Conservation (phyloP, 2,797 vertebrate species). For the Manis javanica region DNA sequence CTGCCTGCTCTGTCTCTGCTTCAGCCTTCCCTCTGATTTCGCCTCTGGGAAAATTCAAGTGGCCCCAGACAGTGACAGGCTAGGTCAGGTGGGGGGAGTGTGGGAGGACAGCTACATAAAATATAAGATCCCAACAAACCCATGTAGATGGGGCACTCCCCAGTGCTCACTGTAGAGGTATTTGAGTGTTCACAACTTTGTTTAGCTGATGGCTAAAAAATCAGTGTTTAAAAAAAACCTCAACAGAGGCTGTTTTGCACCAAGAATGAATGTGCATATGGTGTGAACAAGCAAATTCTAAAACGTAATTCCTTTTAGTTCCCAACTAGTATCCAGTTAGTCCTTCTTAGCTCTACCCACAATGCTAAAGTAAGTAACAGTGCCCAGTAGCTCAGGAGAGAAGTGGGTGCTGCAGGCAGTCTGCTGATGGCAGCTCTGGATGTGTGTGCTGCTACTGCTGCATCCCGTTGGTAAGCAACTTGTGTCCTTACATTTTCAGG, state of each 20-base stretch:
- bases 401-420: rapidly evolving
- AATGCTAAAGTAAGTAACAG: not conserved
- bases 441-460: rapidly evolving
- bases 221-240: not conserved
- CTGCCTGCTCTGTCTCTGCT: not conserved
- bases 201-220: constrained; percentile 15
- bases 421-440: not conserved
- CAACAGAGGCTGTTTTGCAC: constrained; percentile 36
- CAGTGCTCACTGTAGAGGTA: not conserved
- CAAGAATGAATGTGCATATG: not conserved
- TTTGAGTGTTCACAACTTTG: not conserved
- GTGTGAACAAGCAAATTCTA: constrained; percentile 55
- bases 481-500: not conserved
- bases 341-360: not conserved
- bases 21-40: constrained; percentile 4
- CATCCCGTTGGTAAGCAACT: not conserved
- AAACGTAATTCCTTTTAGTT: constrained; percentile 11
- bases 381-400: not conserved
- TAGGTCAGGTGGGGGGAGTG: not conserved
- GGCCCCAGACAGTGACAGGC: not conserved
- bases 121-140: not conserved
- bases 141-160: rapidly evolving
- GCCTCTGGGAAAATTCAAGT: not conserved
- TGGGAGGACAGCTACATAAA: not conserved
- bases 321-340: not conserved